Conservation (phyloP, 1,140 invertebrate species). For the Pseudoatta argentina region DNA sequence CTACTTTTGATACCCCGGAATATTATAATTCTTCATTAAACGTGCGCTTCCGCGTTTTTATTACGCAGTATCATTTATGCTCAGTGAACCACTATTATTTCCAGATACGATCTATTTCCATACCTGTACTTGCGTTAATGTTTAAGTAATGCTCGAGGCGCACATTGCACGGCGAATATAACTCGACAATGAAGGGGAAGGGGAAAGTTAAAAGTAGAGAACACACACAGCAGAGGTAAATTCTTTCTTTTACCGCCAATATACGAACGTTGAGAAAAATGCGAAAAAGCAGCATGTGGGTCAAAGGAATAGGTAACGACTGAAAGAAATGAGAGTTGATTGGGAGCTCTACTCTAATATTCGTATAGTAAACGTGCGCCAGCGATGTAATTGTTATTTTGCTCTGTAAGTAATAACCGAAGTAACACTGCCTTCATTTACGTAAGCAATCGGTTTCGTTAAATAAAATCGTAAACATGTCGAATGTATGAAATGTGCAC, state of each 20-base stretch:
- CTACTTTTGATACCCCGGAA: conserved; percentile 22
- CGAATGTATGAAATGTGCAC: neutral
- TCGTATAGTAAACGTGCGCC: neutral
- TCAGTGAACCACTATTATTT: conserved; percentile 34
- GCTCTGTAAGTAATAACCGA: neutral
- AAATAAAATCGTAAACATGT: conserved; percentile 33
- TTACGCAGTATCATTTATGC: conserved; percentile 41
- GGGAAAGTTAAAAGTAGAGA: no score
- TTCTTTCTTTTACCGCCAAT: conserved; percentile 5
- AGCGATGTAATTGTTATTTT: conserved; percentile 27
- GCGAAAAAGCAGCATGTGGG: neutral
- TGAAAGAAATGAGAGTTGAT: conserved; percentile 6
- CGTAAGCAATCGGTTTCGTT: conserved; percentile 23
- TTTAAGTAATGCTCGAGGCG: conserved; percentile 41
- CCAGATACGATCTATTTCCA: conserved; percentile 52
- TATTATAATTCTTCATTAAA: conserved; percentile 54
- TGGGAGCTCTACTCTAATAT: neutral
- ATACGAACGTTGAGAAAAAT: neutral
- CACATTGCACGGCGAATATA: conserved; percentile 17
- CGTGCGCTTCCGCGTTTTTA: conserved; percentile 35
- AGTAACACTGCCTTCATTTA: neutral
- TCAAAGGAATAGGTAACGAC: conserved; percentile 24
- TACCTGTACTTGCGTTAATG: conserved; percentile 30
- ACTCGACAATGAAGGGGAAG: conserved; percentile 5
- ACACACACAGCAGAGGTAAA: neutral